Evolutionary conservation across 1,140 invertebrate species (phyloP), one percentile per base, ranked within the genome.

Genomic region (Acyrthosiphon pisum): DNA sequence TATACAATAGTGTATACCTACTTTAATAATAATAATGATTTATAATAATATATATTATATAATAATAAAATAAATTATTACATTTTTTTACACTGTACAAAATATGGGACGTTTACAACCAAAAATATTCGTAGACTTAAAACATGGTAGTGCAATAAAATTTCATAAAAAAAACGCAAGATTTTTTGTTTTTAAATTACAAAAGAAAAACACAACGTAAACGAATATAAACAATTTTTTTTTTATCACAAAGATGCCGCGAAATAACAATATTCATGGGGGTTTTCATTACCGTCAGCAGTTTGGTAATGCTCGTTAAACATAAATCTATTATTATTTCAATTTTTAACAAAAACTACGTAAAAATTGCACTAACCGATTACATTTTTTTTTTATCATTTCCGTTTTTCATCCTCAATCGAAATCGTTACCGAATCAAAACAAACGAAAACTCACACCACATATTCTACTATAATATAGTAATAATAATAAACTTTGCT

Each of bases 131-230:
- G 35, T 41, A 89, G 30, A 56, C 56, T 56, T 56, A 87, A 53
- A 89, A 37, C 37, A 68, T 26, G 37, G 56, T 48, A 90, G 89
- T 44, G 89, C 89, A 41, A 90, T 90, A 60, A 14, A 68, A 90
- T 60, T 90, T 90, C 11, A 37, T 56, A 89, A 46, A 87, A 86
- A 87, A 87, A 87, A 53, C 87, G 35, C 6, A 53, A 86, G 37
- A 46, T 56, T 56, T 53, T 37, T 90, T 60, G 41, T 60, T 41
- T 60, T 48, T 41, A 60, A 60, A 90, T 56, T 68, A 90, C 26
- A 68, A 90, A 68, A 60, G 56, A 90, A 93, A 93, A 93, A 93
- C 46, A 93, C n/a, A 93, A 93, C 91, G 48, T 53, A 90, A 91
- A 84, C 91, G 48, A 84, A 53, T 86, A 93, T 53, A 86, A 93